Evolutionary conservation across 2,888 invertebrate species (phyloP).

Genomic region (Herminia tarsipennalis): DNA sequence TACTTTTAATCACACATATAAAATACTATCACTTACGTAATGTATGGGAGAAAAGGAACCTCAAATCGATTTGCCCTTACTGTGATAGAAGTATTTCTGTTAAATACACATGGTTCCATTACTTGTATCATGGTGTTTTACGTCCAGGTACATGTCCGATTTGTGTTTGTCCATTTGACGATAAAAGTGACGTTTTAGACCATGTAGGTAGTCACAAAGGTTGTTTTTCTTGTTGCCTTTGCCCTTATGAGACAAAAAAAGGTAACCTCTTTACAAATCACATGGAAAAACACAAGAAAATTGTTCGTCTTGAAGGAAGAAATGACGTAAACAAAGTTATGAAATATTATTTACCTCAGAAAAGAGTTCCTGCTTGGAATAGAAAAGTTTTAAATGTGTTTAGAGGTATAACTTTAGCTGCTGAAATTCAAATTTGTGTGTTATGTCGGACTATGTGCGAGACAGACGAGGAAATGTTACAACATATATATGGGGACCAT

Average conservation of each 20-base stretch:
- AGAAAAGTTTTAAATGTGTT: slow-evolving; percentile 32
- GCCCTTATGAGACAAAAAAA: slow-evolving; percentile 41
- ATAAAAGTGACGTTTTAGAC: slow-evolving; percentile 16
- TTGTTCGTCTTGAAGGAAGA: not conserved
- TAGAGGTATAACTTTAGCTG: slow-evolving; percentile 45
- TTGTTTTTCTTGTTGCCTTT: slow-evolving; percentile 51
- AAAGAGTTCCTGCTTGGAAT: not conserved
- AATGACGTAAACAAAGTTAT: not conserved
- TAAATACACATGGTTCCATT: slow-evolving; percentile 49
- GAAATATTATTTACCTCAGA: slow-evolving; percentile 26
- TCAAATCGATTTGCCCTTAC: slow-evolving; percentile 43
- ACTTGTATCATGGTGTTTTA: slow-evolving; percentile 49
- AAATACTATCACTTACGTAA: slow-evolving; percentile 22
- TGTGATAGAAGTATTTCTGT: slow-evolving; percentile 40
- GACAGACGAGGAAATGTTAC: slow-evolving; percentile 20
- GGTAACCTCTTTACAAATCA: slow-evolving; percentile 44
- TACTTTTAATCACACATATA: slow-evolving; percentile 49
- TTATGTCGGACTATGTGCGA: slow-evolving; percentile 61
- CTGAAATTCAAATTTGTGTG: slow-evolving; percentile 51
- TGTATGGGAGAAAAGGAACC: not conserved
- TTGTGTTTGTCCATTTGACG: slow-evolving; percentile 46
- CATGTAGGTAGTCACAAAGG: slow-evolving; percentile 51
- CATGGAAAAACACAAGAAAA: slow-evolving; percentile 35
- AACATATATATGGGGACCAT: slow-evolving; percentile 51
- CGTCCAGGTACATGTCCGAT: slow-evolving; percentile 56